phyloP scores from a whole-genome alignment of 1,140 invertebrate species.

The Drosophila micromelanica region DNA sequence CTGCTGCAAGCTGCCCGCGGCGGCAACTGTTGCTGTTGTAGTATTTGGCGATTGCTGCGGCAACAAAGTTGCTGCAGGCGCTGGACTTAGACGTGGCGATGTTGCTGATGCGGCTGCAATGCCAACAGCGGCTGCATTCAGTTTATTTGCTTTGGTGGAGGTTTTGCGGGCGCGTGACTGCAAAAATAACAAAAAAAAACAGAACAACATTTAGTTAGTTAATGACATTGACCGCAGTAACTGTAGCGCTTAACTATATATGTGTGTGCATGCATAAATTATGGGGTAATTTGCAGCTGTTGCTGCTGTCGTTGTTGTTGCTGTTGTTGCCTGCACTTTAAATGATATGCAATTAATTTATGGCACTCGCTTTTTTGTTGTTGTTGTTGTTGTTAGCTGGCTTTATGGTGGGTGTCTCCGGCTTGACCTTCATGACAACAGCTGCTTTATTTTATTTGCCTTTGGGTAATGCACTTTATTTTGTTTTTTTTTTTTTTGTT shows the following conservation, averaged over 20 bases:
- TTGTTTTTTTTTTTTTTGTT: too few relatives aligned
- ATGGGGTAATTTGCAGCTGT: slow-evolving; percentile 31
- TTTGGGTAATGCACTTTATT: slow-evolving; percentile 5
- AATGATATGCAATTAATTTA: slow-evolving; percentile 54
- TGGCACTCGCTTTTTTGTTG: slow-evolving; percentile 1
- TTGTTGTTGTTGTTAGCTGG: slow-evolving; percentile 16
- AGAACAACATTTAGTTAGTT: slow-evolving; percentile 35
- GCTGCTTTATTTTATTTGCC: slow-evolving; percentile 13
- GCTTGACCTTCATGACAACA: slow-evolving; percentile 29
- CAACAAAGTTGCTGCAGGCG: slow-evolving; percentile 74
- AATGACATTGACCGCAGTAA: slow-evolving; percentile 50
- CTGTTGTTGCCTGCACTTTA: slow-evolving; percentile 21
- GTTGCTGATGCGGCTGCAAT: slow-evolving; percentile 67
- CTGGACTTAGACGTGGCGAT: slow-evolving; percentile 83
- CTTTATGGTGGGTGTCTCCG: slow-evolving; percentile 31
- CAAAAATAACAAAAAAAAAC: slow-evolving; percentile 33
- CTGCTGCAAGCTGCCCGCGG: slow-evolving; percentile 49
- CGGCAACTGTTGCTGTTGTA: slow-evolving; percentile 52
- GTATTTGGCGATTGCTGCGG: slow-evolving; percentile 84
- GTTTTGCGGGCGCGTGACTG: slow-evolving; percentile 80
- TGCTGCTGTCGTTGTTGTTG: slow-evolving; percentile 16
- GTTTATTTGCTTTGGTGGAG: slow-evolving; percentile 80
- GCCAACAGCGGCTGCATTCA: slow-evolving; percentile 66
- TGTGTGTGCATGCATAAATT: slow-evolving; percentile 30
- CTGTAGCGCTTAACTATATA: slow-evolving; percentile 1